Evolutionary conservation across 2,888 invertebrate genomes (phyloP).

Genomic region (Lycaena phlaeas): DNA sequence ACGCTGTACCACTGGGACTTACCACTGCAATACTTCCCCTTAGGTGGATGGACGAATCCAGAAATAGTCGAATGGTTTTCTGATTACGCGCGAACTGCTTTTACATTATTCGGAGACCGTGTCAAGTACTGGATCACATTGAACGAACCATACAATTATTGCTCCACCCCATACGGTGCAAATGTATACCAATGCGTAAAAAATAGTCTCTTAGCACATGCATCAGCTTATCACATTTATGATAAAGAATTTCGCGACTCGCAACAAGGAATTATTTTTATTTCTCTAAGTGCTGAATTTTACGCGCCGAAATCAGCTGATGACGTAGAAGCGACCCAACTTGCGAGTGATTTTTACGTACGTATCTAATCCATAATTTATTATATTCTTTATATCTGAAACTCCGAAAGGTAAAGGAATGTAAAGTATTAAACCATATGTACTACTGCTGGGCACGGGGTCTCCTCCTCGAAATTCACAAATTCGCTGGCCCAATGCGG

Average conservation of each 20-base stretch:
- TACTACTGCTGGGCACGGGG: no score
- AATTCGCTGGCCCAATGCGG: no score
- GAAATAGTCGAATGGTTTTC: slow-evolving; percentile 37
- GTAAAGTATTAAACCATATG: no score
- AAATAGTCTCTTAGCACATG: slow-evolving; percentile 67
- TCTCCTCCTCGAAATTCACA: no score
- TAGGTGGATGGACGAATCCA: slow-evolving; percentile 49
- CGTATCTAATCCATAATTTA: slow-evolving; percentile 14
- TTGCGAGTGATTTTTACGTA: slow-evolving; percentile 35
- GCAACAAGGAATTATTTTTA: slow-evolving; percentile 43
- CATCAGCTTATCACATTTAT: slow-evolving; percentile 45
- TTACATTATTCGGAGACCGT: slow-evolving; percentile 37
- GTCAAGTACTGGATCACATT: slow-evolving; percentile 54
- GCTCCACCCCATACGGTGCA: slow-evolving; percentile 6
- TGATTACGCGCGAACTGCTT: slow-evolving; percentile 36
- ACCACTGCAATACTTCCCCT: slow-evolving; percentile 33
- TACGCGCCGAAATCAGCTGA: slow-evolving; percentile 53
- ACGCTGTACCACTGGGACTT: slow-evolving; percentile 60
- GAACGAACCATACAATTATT: slow-evolving; percentile 47
- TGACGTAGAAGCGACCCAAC: slow-evolving; percentile 47
- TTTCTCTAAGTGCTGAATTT: slow-evolving; percentile 70
- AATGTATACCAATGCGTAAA: slow-evolving; percentile 49
- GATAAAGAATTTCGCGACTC: slow-evolving; percentile 32
- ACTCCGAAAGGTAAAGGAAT: no score
- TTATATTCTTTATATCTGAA: no score